Base-by-base conservation (phyloP, 2,888 invertebrate species). In the Cynaeus angustus region DNA sequence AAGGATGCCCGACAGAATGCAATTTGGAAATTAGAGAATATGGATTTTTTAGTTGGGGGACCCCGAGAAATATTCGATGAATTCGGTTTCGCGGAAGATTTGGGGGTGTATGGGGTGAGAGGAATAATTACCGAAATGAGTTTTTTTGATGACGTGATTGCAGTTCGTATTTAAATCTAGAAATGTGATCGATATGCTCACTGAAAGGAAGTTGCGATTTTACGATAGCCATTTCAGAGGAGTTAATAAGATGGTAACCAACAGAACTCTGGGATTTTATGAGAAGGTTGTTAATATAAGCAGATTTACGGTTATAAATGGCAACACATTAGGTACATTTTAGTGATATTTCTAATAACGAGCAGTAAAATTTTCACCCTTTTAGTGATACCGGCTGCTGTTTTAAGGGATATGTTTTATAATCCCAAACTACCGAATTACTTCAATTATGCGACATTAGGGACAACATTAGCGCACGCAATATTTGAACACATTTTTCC, bases 361-460 rank as follows among this genome's bases (percentile, higher is more conserved):
- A 8, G 59, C 14, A 21, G 13, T 48, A 48, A 61, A 50, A 61
- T n/a, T 43, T 33, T 6, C 33, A 7, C 30, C n/a, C 46, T 65
- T 21, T 64, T 14, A 96, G 95, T 94, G 84, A 94, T 96, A 85
- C 95, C 95, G 0, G 95, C 95, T 75, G 95, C 94, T 68, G 94
- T 96, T 74, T 87, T 96, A 1, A 95, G 95, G 87, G 95, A 94
- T 0, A 89, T 91, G 0, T 95, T 96, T 88, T 96, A 95, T 86
- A 91, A 91, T 52, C 92, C 92, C 55, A 90, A 92, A 41, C 90
- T 95, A 14, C 96, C 96, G 0, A 91, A 90, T 75, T 96, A 94
- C 82, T 91, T 95, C 91, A 95, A 95, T 84, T 95, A 92, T 77
- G 94, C 94, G 12, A 92, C 92, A 6, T 93, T 95, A 71, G 95